Evolutionary conservation across 2,797 vertebrate species (phyloP).

Genomic region (Buphagus erythrorhynchus): DNA sequence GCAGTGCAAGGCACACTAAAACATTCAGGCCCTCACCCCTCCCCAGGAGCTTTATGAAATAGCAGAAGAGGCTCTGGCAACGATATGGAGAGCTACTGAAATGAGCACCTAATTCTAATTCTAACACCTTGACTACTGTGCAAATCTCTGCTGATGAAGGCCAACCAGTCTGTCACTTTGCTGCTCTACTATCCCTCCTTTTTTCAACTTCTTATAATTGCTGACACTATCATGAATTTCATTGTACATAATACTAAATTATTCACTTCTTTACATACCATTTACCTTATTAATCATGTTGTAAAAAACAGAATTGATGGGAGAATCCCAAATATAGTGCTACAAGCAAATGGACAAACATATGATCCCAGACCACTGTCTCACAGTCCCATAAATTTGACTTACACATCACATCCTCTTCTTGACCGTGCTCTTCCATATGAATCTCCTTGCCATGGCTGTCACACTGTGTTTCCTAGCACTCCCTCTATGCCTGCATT

Average conservation of each 20-base stretch:
- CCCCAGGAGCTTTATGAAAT: neutral
- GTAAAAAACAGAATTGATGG: neutral
- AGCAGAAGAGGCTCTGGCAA: neutral
- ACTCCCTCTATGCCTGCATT: neutral
- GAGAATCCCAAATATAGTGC: neutral
- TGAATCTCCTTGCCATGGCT: neutral
- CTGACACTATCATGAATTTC: neutral
- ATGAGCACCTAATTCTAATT: neutral
- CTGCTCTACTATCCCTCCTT: neutral
- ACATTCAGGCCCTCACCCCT: neutral
- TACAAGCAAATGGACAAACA: neutral
- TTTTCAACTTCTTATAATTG: neutral
- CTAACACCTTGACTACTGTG: neutral
- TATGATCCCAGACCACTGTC: neutral
- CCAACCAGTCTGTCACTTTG: neutral
- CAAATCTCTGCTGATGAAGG: neutral
- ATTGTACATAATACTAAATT: neutral
- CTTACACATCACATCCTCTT: neutral
- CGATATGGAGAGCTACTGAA: neutral
- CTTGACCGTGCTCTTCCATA: fast-evolving
- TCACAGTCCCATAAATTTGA: neutral
- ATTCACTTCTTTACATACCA: neutral
- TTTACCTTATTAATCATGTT: neutral
- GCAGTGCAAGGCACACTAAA: neutral
- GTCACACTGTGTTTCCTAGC: neutral